Evolutionary conservation across 2,888 invertebrate genomes (phyloP).

Genomic region (Dichetophora obliterata): DNA sequence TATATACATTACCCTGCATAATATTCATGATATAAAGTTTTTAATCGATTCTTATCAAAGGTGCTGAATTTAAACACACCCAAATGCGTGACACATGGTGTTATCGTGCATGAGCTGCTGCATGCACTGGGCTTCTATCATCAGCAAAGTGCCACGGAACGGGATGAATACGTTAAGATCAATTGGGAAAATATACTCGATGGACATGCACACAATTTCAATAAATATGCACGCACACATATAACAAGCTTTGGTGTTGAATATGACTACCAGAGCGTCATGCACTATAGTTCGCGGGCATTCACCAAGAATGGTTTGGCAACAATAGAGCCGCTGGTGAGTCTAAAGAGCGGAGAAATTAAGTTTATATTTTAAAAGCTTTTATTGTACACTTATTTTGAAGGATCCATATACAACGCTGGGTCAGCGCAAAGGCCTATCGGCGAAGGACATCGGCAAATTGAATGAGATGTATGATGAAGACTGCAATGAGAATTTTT

Average conservation of each 20-base stretch:
- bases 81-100: slow-evolving; percentile 75
- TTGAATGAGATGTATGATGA: slow-evolving; percentile 72
- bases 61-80: slow-evolving; percentile 72
- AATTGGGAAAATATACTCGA: slow-evolving; percentile 77
- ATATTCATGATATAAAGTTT: not conserved
- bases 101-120: slow-evolving; percentile 82
- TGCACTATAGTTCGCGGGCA: slow-evolving; percentile 79
- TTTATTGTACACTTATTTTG: slow-evolving; percentile 21
- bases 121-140: slow-evolving; percentile 87
- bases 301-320: slow-evolving; percentile 78
- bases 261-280: slow-evolving; percentile 81
- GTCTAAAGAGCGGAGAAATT: not conserved
- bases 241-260: slow-evolving; percentile 77
- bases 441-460: slow-evolving; percentile 72
- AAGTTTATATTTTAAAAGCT: not conserved
- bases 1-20: no score
- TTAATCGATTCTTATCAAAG: slow-evolving; percentile 51
- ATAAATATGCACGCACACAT: slow-evolving; percentile 76
- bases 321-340: slow-evolving; percentile 76
- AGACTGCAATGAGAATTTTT: slow-evolving; percentile 59
- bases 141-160: slow-evolving; percentile 83
- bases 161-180: slow-evolving; percentile 82
- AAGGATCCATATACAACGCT: slow-evolving; percentile 70
- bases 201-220: slow-evolving; percentile 74
- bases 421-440: slow-evolving; percentile 73